phyloP scores from a whole-genome alignment of 2,797 vertebrate species.

The Manis pentadactyla region DNA sequence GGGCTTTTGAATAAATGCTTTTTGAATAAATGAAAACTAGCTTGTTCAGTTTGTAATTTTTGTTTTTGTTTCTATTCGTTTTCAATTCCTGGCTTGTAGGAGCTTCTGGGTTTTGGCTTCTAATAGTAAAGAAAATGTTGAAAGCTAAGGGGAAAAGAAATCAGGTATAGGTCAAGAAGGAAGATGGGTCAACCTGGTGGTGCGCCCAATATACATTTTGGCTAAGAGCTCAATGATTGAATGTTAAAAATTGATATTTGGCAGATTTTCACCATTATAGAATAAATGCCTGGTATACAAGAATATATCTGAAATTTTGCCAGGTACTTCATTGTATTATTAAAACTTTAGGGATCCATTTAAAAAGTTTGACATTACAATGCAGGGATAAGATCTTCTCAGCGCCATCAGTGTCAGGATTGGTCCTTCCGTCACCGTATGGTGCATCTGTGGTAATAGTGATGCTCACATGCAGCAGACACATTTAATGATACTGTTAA shows the following conservation, averaged over 20 bases:
- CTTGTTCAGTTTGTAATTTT: conserved; percentile 2
- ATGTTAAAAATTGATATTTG: background rate
- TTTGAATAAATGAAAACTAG: conserved; percentile 29
- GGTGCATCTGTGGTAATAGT: background rate
- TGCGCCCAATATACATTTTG: background rate
- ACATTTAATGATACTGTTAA: background rate
- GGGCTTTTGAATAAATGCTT: background rate
- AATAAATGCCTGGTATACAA: conserved; percentile 3
- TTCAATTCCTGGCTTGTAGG: conserved; percentile 41
- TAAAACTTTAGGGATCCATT: background rate
- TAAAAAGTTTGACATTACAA: background rate
- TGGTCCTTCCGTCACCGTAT: background rate
- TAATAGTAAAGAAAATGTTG: conserved; percentile 21
- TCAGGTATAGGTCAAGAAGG: background rate
- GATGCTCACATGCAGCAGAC: background rate
- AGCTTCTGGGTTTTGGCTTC: conserved; percentile 49
- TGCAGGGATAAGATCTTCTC: background rate
- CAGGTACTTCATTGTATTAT: background rate
- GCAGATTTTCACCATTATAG: conserved; percentile 2
- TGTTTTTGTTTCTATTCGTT: conserved; percentile 15
- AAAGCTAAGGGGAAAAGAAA: conserved; percentile 25
- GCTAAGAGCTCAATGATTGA: background rate
- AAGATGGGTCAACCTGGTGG: background rate
- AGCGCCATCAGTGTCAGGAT: no score
- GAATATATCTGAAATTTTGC: conserved; percentile 52